Evolutionary conservation across 2,888 invertebrate species (phyloP).

Genomic region (Chrysotoxum bicinctum): DNA sequence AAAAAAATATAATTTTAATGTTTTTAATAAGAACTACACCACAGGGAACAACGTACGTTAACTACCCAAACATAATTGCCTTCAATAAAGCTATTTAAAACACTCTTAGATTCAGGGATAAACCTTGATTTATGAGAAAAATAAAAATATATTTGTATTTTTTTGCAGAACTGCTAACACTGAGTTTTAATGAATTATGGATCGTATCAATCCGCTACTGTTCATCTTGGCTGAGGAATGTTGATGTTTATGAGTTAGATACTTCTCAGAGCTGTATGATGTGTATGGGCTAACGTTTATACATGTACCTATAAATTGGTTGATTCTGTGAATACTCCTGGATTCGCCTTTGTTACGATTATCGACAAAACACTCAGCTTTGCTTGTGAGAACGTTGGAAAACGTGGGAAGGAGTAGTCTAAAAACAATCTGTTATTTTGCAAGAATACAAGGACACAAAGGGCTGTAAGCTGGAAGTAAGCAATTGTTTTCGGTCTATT

Average conservation of each 20-base stretch:
- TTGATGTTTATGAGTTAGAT: conserved; percentile 48
- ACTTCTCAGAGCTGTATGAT: background rate
- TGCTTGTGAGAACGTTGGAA: conserved; percentile 1
- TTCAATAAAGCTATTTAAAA: too few relatives aligned
- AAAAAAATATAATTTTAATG: too few relatives aligned
- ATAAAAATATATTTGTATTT: too few relatives aligned
- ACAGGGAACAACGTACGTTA: too few relatives aligned
- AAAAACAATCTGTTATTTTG: background rate
- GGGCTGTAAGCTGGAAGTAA: background rate
- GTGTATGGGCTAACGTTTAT: conserved; percentile 15
- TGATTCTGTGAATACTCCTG: conserved; percentile 41
- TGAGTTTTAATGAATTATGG: too few relatives aligned
- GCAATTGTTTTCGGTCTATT: background rate
- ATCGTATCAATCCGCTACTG: background rate
- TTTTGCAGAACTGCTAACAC: too few relatives aligned
- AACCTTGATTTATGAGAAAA: too few relatives aligned
- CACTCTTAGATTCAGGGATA: too few relatives aligned
- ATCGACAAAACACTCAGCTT: conserved; percentile 41
- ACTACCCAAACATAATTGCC: too few relatives aligned
- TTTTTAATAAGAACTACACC: too few relatives aligned
- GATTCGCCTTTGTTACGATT: conserved; percentile 57
- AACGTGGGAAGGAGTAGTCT: background rate
- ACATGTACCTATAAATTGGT: conserved; percentile 39
- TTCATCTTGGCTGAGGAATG: background rate
- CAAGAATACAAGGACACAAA: conserved; percentile 18